Conservation (phyloP, 2,888 invertebrate species). For the Polyploca ridens region DNA sequence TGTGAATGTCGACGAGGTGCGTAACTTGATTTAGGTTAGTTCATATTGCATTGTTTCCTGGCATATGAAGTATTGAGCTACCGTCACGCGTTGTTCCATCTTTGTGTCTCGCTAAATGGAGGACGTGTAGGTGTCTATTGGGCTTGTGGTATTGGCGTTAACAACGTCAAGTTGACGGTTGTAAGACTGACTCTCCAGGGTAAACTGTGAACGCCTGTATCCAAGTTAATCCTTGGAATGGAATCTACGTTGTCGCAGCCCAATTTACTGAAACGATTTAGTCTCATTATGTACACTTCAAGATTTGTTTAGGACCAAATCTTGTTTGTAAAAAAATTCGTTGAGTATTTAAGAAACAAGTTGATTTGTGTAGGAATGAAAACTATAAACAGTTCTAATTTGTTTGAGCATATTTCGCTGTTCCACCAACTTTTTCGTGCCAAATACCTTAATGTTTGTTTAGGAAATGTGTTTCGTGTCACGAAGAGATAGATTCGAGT, state of each 20-base stretch:
- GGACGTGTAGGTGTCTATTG: neutral
- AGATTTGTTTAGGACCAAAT: conserved; percentile 4
- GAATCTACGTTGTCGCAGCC: neutral
- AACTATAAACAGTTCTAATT: neutral
- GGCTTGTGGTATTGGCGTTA: neutral
- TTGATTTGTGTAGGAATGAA: neutral
- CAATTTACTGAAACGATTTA: neutral
- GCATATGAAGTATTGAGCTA: conserved; percentile 1
- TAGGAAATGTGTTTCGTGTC: neutral
- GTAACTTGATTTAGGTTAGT: conserved; percentile 37
- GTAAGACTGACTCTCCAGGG: conserved; percentile 1
- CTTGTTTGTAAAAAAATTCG: neutral
- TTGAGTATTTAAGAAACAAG: conserved; percentile 6
- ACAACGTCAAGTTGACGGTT: neutral
- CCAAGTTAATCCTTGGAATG: conserved; percentile 4
- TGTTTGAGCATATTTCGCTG: neutral
- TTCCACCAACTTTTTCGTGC: neutral
- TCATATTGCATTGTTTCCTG: conserved; percentile 16
- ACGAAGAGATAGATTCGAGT: neutral
- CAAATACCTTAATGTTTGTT: neutral
- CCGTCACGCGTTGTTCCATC: no score
- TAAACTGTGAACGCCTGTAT: neutral
- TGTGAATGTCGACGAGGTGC: conserved; percentile 35
- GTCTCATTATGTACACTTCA: neutral
- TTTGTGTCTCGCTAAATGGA: neutral